Base-by-base conservation (phyloP, 2,113 vertebrate genomes). In the Pteronura brasiliensis region DNA sequence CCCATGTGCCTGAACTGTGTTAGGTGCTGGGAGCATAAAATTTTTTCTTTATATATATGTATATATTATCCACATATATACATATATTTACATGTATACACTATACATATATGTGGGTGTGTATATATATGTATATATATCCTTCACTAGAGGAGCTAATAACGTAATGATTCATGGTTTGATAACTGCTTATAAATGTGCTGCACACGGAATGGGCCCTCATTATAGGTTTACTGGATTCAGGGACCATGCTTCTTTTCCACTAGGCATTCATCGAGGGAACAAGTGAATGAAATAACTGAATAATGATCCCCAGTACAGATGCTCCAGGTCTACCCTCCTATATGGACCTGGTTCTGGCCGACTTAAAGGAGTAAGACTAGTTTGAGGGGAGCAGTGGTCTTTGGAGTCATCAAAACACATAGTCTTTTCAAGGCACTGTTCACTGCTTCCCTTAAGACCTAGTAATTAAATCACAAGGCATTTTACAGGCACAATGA, bases 171-270 rank as follows among this genome's bases (percentile, higher is more conserved):
- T 80, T 97, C 36, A 36, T 23, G 69, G 91, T 91, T 95, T 97
- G 80, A 67, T 93, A 95, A 93, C 79, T 91, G 87, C 86, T 80
- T 94, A 21, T 95, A 77, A 93, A 95, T 93, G 44, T 95, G 59
- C 88, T 95, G 76, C 52, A 52, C 77, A 93, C 42, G 81, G 93
- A 96, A 95, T 90, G 57, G 92, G 49, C 80, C 61, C 93, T 96
- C 83, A 47, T 23, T 93, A 80, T 82, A 96, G 59, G 61, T 72
- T 72, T 90, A 92, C 95, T 97, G 49, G 92, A 71, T 91, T 76
- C 74, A 90, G 74, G 89, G 95, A 84, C 49, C 83, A 90, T 27
- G 20, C 14, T 88, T 63, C 87, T 96, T 97, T 91, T 76, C 79
- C 79, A 83, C 65, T 63, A 83, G 76, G 8, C 14, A 61, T 79